Evolutionary conservation across 2,797 vertebrate genomes (phyloP).

Genomic region (Gymnopithys bicolor): DNA sequence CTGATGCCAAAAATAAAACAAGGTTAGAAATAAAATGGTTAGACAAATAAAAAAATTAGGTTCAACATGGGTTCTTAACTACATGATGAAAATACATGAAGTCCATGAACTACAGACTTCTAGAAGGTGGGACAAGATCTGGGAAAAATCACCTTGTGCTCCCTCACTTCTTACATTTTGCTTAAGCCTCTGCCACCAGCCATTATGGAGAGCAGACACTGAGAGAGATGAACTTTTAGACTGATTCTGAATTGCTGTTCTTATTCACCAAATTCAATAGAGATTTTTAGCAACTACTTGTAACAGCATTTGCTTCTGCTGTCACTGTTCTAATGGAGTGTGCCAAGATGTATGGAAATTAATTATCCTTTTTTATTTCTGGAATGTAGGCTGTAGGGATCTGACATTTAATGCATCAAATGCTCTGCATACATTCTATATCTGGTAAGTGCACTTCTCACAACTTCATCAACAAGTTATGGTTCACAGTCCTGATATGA

Average conservation of each 20-base stretch:
- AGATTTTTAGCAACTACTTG: conserved; percentile 36
- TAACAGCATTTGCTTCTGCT: conserved; percentile 63
- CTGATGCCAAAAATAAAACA: conserved; percentile 35
- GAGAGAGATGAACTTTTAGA: background rate
- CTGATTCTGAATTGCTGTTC: conserved; percentile 14
- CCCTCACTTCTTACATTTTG: background rate
- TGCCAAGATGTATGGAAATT: conserved; percentile 66
- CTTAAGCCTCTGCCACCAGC: background rate
- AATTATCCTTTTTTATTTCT: conserved; percentile 71
- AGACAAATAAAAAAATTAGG: conserved; percentile 38
- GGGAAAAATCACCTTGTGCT: background rate
- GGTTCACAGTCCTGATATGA: conserved; percentile 65
- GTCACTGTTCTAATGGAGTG: conserved; percentile 67
- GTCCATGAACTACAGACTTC: background rate
- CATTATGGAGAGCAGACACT: background rate
- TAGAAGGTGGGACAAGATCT: background rate
- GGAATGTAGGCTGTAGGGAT: conserved; percentile 61
- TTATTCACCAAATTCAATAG: conserved; percentile 36
- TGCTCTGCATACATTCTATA: conserved; percentile 59
- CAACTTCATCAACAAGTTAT: conserved; percentile 69
- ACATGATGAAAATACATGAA: background rate
- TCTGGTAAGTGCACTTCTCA: conserved; percentile 65
- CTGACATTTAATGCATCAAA: conserved; percentile 71
- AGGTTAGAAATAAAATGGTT: conserved; percentile 42
- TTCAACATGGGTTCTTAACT: background rate